These are phyloP conservation scores for Dryobota labecula DNA, from an alignment of 2,888 invertebrate genomes.

Conservation along the genomic window DNA sequence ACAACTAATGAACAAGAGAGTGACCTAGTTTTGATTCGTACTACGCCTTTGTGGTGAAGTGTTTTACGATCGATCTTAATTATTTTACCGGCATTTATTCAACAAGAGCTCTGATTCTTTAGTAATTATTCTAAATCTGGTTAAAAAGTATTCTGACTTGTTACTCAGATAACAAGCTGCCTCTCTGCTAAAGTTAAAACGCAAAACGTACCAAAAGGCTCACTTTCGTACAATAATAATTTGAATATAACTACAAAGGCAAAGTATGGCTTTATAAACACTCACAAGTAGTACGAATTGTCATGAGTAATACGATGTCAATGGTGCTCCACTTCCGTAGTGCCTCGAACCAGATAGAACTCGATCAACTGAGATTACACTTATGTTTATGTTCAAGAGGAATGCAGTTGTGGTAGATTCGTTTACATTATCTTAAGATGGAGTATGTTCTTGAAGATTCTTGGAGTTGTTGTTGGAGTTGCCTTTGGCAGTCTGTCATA, in stretches of 20 bases:
- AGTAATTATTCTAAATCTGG: not conserved
- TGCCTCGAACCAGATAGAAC: constrained; percentile 31
- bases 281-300: constrained; percentile 23
- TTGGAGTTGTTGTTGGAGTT: not conserved
- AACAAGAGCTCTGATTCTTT: not conserved
- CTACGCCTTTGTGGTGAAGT: constrained; percentile 4
- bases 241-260: not conserved
- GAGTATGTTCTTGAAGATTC: not conserved
- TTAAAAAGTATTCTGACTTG: not conserved
- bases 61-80: constrained; percentile 14
- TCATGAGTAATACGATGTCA: constrained; percentile 25
- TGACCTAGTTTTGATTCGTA: constrained; percentile 18
- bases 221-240: not conserved
- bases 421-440: not conserved
- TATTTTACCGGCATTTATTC: not conserved
- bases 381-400: constrained; percentile 13
- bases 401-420: constrained; percentile 9
- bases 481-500: not conserved
- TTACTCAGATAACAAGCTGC: not conserved
- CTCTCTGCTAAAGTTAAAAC: not conserved
- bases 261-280: constrained; percentile 1
- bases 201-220: not conserved
- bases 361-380: constrained; percentile 30
- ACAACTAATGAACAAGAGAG: not conserved
- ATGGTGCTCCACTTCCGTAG: constrained; percentile 27